Percentiles rank a stretch among this genome's conserved stretches.
phyloP scores from a whole-genome alignment of 2,888 invertebrate genomes.

The Chromoteleia sp. region DNA sequence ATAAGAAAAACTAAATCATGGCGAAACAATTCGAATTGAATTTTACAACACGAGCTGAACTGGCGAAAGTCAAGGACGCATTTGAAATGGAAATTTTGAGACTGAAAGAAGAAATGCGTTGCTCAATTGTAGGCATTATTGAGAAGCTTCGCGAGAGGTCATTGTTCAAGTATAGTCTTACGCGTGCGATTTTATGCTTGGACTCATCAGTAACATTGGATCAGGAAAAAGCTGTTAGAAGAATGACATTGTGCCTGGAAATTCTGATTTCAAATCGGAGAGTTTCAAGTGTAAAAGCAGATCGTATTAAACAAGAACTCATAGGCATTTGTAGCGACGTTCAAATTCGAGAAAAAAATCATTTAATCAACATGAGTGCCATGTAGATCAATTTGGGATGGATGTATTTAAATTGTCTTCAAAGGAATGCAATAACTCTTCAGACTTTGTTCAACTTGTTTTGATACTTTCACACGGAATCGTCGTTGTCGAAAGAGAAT shows the following conservation, averaged over 20 bases:
- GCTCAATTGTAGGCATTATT: slow-evolving; percentile 25
- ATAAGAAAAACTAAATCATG: slow-evolving; percentile 43
- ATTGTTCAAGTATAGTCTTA: slow-evolving; percentile 37
- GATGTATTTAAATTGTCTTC: slow-evolving; percentile 8
- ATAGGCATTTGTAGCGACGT: slow-evolving; percentile 2
- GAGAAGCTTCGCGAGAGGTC: slow-evolving; percentile 39
- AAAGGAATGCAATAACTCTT: slow-evolving; percentile 24
- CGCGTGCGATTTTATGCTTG: slow-evolving; percentile 45
- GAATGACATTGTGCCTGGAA: slow-evolving; percentile 38
- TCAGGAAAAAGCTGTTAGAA: slow-evolving; percentile 1
- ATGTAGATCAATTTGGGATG: slow-evolving; percentile 38
- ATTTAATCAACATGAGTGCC: slow-evolving; percentile 13
- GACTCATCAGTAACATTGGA: slow-evolving; percentile 32
- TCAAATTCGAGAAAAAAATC: slow-evolving; percentile 16
- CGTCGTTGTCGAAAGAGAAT: slow-evolving; percentile 70
- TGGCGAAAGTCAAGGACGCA: slow-evolving; percentile 48
- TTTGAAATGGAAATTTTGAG: slow-evolving; percentile 31
- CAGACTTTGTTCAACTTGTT: slow-evolving; percentile 56
- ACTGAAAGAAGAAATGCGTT: slow-evolving; percentile 39
- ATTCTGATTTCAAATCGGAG: slow-evolving; percentile 19
- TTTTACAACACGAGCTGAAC: slow-evolving; percentile 38
- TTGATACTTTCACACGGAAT: slow-evolving; percentile 71
- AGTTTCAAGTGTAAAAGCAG: slow-evolving; percentile 27
- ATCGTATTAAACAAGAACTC: slow-evolving; percentile 25
- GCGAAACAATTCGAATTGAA: slow-evolving; percentile 53